Conservation (phyloP, 2,888 invertebrate genomes). For the Ormyrus labotus region DNA sequence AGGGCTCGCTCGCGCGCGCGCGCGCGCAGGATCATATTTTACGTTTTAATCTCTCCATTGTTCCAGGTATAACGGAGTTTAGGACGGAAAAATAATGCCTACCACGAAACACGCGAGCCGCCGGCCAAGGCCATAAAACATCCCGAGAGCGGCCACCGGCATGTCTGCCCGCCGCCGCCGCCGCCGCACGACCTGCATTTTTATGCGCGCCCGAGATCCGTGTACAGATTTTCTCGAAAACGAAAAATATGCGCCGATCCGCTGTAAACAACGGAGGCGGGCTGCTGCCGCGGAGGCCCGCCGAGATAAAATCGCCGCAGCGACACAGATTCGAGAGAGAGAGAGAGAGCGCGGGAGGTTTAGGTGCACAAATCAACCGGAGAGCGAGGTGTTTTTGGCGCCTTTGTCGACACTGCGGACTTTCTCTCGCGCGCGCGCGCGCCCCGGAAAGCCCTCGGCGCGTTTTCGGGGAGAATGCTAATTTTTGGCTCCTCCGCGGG, state of each 20-base stretch:
- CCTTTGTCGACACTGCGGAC: too few relatives aligned
- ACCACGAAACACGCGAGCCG: constrained; percentile 73
- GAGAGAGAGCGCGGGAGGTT: too few relatives aligned
- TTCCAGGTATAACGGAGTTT: constrained; percentile 75
- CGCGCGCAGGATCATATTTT: constrained; percentile 71
- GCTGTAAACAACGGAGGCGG: constrained; percentile 35
- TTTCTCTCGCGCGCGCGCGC: too few relatives aligned
- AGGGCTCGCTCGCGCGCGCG: constrained; percentile 46
- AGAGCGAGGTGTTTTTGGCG: too few relatives aligned
- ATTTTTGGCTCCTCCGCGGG: constrained; percentile 3
- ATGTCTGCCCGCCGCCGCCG: constrained; percentile 40
- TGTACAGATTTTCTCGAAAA: constrained; percentile 71
- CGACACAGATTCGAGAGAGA: not conserved
- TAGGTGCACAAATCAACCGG: too few relatives aligned
- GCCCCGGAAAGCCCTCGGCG: too few relatives aligned
- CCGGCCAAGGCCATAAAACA: constrained; percentile 73
- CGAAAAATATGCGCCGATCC: constrained; percentile 62
- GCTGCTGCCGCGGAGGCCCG: not conserved
- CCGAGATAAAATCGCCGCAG: constrained; percentile 48
- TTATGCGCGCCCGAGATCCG: constrained; percentile 72
- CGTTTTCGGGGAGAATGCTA: constrained; percentile 7
- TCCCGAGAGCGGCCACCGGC: constrained; percentile 52
- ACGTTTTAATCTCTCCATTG: constrained; percentile 76
- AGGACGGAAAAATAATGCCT: constrained; percentile 74
- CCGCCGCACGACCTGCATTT: constrained; percentile 72